Base-by-base conservation (phyloP, 2,797 vertebrate genomes). In the Capromys pilorides region DNA sequence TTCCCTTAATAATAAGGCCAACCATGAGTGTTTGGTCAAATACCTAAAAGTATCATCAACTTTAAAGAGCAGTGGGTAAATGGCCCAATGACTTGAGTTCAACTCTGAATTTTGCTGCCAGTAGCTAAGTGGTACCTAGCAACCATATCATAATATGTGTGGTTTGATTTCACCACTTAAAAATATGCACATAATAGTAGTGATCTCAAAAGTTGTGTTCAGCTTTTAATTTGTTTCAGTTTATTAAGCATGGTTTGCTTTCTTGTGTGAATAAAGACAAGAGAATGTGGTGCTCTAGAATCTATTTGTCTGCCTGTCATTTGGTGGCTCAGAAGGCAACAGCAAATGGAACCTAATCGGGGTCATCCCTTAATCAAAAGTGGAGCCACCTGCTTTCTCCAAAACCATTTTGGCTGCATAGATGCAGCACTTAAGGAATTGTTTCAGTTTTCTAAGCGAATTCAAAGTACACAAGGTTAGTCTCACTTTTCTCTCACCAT, bases 231-330 rank as follows among this genome's bases (percentile, higher is more conserved):
- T 21, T 84, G 28, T 87, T 89, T 57, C 69, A 75, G 13, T 45
- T 28, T 88, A 2, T 24, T n/a, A 88, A 97, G 5, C 66, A 31
- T 67, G 69, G 73, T 94, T 77, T 2, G 59, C 26, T 91, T 87
- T 12, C 7, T 93, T 91, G 19, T 89, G 0, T 45, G 21, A 59
- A 90, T 2, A 90, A 77, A 2, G 9, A 91, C 51, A 71, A 33
- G 79, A 79, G 59, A 93, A 90, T 81, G 67, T 77, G 61, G 45
- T 67, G 93, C 22, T 77, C 51, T 87, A 18, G 71, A 85, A 80
- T 93, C 80, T 90, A 33, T 93, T 81, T 94, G n/a, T 45, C 57
- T 41, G 86, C 78, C 91, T 96, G 84, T 71, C 82, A 85, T 66
- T 81, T 82, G 66, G 54, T 75, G 88, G 54, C 79, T 75, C 61